These are phyloP conservation scores for Polia nebulosa DNA, from an alignment of 2,888 invertebrate species.

Conservation along the genomic window DNA sequence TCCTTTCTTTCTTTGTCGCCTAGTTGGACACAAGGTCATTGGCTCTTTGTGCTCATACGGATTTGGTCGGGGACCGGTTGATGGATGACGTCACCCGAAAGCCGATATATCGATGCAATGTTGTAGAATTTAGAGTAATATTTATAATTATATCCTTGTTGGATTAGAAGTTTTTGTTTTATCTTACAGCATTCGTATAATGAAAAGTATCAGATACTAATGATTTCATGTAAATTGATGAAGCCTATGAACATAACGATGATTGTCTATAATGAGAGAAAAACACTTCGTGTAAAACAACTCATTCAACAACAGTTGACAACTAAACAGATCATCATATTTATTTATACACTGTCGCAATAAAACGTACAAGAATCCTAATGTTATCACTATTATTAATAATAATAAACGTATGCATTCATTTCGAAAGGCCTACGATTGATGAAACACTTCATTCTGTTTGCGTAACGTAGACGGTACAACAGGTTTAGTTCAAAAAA, in stretches of 20 bases:
- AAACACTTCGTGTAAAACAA: neutral
- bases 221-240: neutral
- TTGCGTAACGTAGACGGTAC: slow-evolving; percentile 12
- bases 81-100: slow-evolving; percentile 52
- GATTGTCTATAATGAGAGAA: too few species aligned
- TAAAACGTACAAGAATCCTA: slow-evolving; percentile 50
- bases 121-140: slow-evolving; percentile 38
- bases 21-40: slow-evolving; percentile 53
- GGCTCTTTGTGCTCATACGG: slow-evolving; percentile 58
- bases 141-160: slow-evolving; percentile 25
- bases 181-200: too few species aligned
- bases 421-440: slow-evolving; percentile 54
- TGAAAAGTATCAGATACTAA: neutral
- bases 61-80: slow-evolving; percentile 52
- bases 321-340: slow-evolving; percentile 13
- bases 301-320: slow-evolving; percentile 9
- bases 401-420: slow-evolving; percentile 22
- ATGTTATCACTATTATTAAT: slow-evolving; percentile 30
- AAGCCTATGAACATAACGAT: neutral
- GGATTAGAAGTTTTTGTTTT: slow-evolving; percentile 16
- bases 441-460: slow-evolving; percentile 41
- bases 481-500: slow-evolving; percentile 33
- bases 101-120: slow-evolving; percentile 34
- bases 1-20: slow-evolving; percentile 57
- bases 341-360: slow-evolving; percentile 52